Evolutionary conservation across 2,797 vertebrate genomes (phyloP), one percentile per base, ranked within the genome.

Genomic region (Meriones psammophilus): DNA sequence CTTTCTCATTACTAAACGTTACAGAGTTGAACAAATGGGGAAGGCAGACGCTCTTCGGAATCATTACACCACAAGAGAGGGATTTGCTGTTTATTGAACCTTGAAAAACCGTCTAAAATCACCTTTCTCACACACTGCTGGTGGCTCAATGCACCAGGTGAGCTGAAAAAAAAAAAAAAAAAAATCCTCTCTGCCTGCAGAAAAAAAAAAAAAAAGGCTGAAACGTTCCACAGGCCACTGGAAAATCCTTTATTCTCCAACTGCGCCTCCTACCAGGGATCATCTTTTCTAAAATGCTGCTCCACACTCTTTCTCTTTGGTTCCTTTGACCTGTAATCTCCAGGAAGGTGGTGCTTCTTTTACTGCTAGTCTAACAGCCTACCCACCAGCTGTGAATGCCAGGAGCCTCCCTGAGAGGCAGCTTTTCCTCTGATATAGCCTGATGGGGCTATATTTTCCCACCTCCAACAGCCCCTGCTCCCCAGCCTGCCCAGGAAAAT

Each of bases 1-100:
- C 2, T 1, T 30, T 88, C 71, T 92, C 69, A 46, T 56, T 64
- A 79, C 60, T 74, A 33, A 91, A 94, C 91, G 86, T 89, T 85
- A 92, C 54, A 9, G 66, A 92, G 87, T 77, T 85, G 83, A 94
- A 76, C 92, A 94, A 85, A 92, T 33, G 71, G 62, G 76, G 68
- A 94, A 79, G 58, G 28, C 33, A 64, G 89, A 93, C 69, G 36
- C 50, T 89, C 71, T 88, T 89, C 62, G 73, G 86, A 95, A 94
- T 95, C 93, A 50, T 66, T 84, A 76, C 58, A 68, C 50, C 81
- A 78, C 28, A 95, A 89, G 88, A 81, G 77, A 85, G 71, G 95
- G 54, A 91, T 86, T 5, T 97, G 89, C 73, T 33, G 9, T 94
- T 91, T 92, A 30, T 3, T n/a, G 92, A 97, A 91, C 96, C 87